Conservation (phyloP, 2,888 invertebrate genomes). For the Geophilus truncorum region DNA sequence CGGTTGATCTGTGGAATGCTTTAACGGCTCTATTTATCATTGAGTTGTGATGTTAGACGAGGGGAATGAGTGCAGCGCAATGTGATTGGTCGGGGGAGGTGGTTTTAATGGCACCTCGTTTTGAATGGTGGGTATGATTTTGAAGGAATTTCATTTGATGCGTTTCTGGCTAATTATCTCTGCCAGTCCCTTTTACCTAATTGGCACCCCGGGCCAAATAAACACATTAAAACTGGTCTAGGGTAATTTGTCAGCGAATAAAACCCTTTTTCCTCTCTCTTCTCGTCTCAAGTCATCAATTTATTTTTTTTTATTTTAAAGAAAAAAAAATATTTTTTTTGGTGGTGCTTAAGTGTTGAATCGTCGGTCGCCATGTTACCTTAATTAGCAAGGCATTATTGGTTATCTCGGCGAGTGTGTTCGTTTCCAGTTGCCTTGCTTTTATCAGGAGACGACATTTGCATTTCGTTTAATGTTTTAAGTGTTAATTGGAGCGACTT, state of each 20-base stretch:
- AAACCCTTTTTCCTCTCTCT: neutral
- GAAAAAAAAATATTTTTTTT: neutral
- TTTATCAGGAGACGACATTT: slow-evolving; percentile 29
- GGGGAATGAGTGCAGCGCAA: neutral
- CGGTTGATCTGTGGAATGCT: neutral
- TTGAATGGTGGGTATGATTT: neutral
- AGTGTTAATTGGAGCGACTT: slow-evolving; percentile 16
- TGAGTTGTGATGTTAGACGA: neutral
- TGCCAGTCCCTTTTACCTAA: neutral
- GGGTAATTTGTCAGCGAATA: slow-evolving; percentile 22
- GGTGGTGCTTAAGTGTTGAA: neutral
- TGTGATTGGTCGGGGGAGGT: neutral
- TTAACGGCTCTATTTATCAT: neutral
- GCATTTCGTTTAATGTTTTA: slow-evolving; percentile 27
- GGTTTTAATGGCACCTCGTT: neutral
- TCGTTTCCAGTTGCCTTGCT: slow-evolving; percentile 19
- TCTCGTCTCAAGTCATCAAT: slow-evolving; percentile 21
- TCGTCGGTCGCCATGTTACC: neutral
- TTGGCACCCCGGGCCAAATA: slow-evolving; percentile 28
- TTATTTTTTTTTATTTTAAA: neutral
- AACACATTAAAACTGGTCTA: slow-evolving; percentile 18
- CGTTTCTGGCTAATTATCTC: slow-evolving; percentile 1
- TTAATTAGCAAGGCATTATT: slow-evolving; percentile 32
- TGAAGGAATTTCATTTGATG: slow-evolving; percentile 2
- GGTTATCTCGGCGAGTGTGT: slow-evolving; percentile 28